phyloP scores from a whole-genome alignment of 2,113 vertebrate species.

The Dasyprocta punctata region DNA sequence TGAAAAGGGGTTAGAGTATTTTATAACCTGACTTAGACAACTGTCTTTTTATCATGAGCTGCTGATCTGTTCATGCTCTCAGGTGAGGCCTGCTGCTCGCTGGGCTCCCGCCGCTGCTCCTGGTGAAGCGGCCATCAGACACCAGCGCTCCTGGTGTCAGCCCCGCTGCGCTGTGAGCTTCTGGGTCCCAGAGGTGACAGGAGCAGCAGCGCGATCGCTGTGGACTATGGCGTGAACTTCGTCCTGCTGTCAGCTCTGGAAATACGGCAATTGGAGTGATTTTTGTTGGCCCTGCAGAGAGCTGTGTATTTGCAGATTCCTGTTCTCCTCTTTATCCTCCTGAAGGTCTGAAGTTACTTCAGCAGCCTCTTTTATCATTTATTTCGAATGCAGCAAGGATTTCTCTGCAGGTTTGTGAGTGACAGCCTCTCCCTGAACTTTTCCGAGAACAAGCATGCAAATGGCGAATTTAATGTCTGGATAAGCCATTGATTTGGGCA shows the following conservation, averaged over 20 bases:
- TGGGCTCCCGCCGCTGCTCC: background rate
- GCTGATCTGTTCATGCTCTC: background rate
- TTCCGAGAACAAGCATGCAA: slow-evolving; percentile 52
- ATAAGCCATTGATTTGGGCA: slow-evolving; percentile 60
- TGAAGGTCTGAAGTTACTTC: slow-evolving; percentile 44
- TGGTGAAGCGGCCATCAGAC: background rate
- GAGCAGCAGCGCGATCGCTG: background rate
- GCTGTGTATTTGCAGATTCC: slow-evolving; percentile 34
- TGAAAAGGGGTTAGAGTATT: background rate
- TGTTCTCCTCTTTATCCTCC: slow-evolving; percentile 29
- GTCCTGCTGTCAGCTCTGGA: background rate
- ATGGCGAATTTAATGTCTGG: slow-evolving; percentile 54
- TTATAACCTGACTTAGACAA: background rate
- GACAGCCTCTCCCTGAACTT: slow-evolving; percentile 55
- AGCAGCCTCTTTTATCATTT: slow-evolving; percentile 48
- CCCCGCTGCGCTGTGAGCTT: background rate
- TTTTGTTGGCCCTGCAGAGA: slow-evolving; percentile 48
- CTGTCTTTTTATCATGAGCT: background rate
- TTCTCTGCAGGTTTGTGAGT: slow-evolving; percentile 51
- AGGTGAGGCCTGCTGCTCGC: background rate
- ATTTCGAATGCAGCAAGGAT: slow-evolving; percentile 49
- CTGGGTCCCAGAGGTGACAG: slow-evolving; percentile 35
- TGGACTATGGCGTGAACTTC: background rate
- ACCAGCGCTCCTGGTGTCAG: background rate
- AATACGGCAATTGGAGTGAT: background rate